phyloP scores from a whole-genome alignment of 2,888 invertebrate genomes.

The Ptychoptera contaminata region DNA sequence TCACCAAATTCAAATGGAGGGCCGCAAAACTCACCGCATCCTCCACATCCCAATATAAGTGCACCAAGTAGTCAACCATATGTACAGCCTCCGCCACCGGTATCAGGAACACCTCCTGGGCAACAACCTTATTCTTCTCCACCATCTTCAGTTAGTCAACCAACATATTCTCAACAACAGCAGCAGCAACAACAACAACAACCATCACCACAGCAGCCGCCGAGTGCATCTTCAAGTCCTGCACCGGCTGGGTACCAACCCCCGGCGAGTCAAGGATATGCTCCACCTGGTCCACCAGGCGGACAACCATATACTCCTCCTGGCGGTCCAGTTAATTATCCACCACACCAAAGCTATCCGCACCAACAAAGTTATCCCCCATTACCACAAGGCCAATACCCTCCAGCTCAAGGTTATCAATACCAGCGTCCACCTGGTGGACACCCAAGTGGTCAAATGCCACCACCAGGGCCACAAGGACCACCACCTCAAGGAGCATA shows the following conservation, averaged over 20 bases:
- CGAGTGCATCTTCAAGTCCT: conserved; percentile 15
- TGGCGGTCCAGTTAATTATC: conserved; percentile 29
- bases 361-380: conserved; percentile 45
- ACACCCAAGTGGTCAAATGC: conserved; percentile 26
- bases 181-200: conserved; percentile 20
- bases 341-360: conserved; percentile 31
- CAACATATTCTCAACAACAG: conserved; percentile 21
- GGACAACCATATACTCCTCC: conserved; percentile 28
- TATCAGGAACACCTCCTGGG: conserved; percentile 11
- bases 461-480: conserved; percentile 49
- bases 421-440: conserved; percentile 45
- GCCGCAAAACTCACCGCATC: conserved; percentile 7
- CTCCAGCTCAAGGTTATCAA: conserved; percentile 46
- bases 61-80: conserved; percentile 10
- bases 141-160: conserved; percentile 19
- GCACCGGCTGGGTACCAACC: conserved; percentile 30
- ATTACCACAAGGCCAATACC: conserved; percentile 40
- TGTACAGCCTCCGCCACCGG: conserved; percentile 19
- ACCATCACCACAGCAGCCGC: conserved; percentile 27
- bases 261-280: conserved; percentile 23
- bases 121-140: conserved; percentile 27
- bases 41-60: neutral
- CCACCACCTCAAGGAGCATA: conserved; percentile 59
- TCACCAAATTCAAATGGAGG: conserved; percentile 15
- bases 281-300: conserved; percentile 21